Base-by-base conservation (phyloP, 2,888 invertebrate species). In the Nomada goodeniana region DNA sequence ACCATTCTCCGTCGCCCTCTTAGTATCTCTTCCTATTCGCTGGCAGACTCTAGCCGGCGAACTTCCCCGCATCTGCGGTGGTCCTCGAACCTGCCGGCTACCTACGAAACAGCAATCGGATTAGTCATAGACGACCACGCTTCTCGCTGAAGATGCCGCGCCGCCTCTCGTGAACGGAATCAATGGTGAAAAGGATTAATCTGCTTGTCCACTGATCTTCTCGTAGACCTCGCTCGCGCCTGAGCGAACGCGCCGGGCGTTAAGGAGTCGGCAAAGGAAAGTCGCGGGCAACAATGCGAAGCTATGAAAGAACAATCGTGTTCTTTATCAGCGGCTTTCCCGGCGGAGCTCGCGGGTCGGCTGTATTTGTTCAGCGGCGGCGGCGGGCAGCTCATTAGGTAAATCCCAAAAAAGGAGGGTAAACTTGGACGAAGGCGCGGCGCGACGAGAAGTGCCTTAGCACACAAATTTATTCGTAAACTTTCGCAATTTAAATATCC, bases 401-500 rank as follows among this genome's bases (percentile, higher is more conserved):
- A 89, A 90, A 90, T 90, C 82, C 79, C 72, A 81, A 85, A 57
- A 84, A 86, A 78, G 83, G 60, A 57, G 29, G 26, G 47, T 55
- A 11, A 20, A 55, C 23, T 55, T 55, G 55, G 55, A 20, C 55
- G 55, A 20, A 20, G 20, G 20, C 20, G 55, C 55, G 72, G 50
- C 26, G 71, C 60, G 71, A 70, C 79, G 81, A 84, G 79, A 83
- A 88, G 88, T 87, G 83, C 84, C 86, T 90, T 88, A 86, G 87
- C 89, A 88, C 86, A 88, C 85, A 91, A 91, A 91, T 91, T 91
- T 91, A 91, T 91, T 91, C 91, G 87, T 78, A 86, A 91, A 91
- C 88, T 91, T 91, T 91, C 86, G 89, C 91, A 88, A 91, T 91
- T 90, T 91, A 91, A 91, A 91, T 91, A 89, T 90, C 90, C 89